These are phyloP conservation scores for Acrossocheilus wenchowensis DNA, from an alignment of 2,797 vertebrate species.

Conservation along the genomic window DNA sequence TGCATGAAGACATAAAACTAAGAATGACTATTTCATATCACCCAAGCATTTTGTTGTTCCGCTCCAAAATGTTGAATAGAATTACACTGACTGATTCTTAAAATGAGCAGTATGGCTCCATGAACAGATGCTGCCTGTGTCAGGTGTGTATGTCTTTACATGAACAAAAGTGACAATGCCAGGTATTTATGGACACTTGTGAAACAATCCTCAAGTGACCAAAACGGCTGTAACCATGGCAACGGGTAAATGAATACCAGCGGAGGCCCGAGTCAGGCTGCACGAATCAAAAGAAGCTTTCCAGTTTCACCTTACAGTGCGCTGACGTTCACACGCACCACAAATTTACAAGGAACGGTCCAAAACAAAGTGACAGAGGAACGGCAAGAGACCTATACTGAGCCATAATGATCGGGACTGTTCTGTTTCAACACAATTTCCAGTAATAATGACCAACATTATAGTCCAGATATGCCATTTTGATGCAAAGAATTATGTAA, in stretches of 20 bases:
- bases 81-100: background rate
- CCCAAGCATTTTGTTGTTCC: background rate
- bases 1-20: background rate
- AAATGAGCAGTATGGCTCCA: background rate
- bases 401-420: background rate
- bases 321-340: conserved; percentile 26
- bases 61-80: background rate
- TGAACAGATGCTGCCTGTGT: background rate
- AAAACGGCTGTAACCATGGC: conserved; percentile 66
- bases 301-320: conserved; percentile 55
- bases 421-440: too few relatives aligned
- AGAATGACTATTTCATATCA: background rate
- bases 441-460: too few relatives aligned
- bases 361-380: background rate
- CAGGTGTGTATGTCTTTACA: background rate
- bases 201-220: conserved; percentile 45
- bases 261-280: conserved; percentile 16
- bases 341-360: background rate
- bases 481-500: background rate
- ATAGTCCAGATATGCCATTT: too few relatives aligned
- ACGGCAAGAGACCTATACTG: background rate
- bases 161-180: background rate
- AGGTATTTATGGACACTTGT: conserved; percentile 36
- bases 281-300: conserved; percentile 56
- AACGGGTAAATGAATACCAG: conserved; percentile 72